A percentile compares a stretch with the other conserved stretches of the same genome.
Evolutionary conservation across 2,113 vertebrate genomes (phyloP).

Genomic region (Chaetops frenatus): DNA sequence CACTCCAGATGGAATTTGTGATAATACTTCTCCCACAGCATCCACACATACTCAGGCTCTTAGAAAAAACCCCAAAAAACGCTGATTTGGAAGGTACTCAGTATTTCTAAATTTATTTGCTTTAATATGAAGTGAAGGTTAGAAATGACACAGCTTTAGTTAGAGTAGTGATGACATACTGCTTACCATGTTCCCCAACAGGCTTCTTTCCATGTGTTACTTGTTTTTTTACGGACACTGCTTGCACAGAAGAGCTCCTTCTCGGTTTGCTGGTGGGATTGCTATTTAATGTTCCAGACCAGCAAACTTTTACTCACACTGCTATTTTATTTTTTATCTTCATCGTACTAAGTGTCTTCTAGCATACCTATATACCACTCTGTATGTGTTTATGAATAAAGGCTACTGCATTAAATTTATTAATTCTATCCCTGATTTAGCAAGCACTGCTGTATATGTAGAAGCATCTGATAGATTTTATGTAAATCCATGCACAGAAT

Average conservation of each 20-base stretch:
- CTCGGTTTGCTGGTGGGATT: not conserved
- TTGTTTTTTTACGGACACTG: not conserved
- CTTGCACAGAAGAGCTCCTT: not conserved
- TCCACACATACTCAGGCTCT: not conserved
- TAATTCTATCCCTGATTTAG: not conserved
- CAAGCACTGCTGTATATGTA: not conserved
- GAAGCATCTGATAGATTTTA: not conserved
- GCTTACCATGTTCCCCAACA: not conserved
- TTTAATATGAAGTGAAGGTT: slow-evolving; percentile 30
- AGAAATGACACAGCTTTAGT: slow-evolving; percentile 3
- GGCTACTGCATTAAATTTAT: not conserved
- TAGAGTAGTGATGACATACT: not conserved
- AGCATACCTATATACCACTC: not conserved
- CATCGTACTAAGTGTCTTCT: not conserved
- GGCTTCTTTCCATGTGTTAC: not conserved
- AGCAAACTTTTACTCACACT: not conserved
- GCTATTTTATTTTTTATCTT: not conserved
- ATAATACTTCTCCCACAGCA: not conserved
- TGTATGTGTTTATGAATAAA: not conserved
- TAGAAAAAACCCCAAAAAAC: not conserved
- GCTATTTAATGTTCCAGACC: not conserved
- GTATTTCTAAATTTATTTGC: slow-evolving; percentile 3
- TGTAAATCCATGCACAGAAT: not conserved
- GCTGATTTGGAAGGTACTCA: not conserved
- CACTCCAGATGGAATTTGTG: not conserved